phyloP scores from a whole-genome alignment of 1,140 invertebrate genomes.

The Cherax destructor region DNA sequence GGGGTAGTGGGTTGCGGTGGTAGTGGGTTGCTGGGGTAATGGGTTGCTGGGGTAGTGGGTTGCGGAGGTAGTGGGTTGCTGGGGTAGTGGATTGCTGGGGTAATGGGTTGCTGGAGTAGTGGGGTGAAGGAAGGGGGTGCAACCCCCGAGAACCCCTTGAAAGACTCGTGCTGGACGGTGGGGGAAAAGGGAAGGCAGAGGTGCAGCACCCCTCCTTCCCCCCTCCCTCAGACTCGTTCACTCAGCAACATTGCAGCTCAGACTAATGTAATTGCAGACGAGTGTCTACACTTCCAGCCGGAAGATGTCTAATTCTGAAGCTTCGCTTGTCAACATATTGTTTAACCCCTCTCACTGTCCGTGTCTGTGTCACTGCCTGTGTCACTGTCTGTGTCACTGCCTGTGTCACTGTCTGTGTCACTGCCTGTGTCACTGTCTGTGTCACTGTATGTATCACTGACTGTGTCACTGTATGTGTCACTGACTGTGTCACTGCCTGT shows the following conservation, averaged over 20 bases:
- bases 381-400: no score
- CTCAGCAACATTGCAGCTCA: not conserved
- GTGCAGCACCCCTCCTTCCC: no score
- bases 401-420: no score
- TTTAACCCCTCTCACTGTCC: not conserved
- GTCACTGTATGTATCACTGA: no score
- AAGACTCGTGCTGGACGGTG: not conserved
- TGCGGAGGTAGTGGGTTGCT: no score
- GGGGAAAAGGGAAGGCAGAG: not conserved
- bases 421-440: no score
- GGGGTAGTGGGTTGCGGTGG: not conserved
- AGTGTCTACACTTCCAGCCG: not conserved
- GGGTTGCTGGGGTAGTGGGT: not conserved
- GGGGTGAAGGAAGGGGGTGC: not conserved
- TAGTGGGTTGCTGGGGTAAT: not conserved
- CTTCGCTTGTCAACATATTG: not conserved
- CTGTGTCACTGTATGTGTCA: no score
- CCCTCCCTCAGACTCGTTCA: not conserved
- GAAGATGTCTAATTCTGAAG: not conserved
- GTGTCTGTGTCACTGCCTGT: no score
- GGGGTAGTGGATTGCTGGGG: no score
- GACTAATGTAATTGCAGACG: not conserved
- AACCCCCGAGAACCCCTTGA: no score
- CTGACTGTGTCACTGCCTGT: no score
- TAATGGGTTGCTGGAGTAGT: no score